Evolutionary conservation across 1,140 invertebrate genomes (phyloP), one percentile per base, ranked within the genome.

Genomic region (Limonius californicus): DNA sequence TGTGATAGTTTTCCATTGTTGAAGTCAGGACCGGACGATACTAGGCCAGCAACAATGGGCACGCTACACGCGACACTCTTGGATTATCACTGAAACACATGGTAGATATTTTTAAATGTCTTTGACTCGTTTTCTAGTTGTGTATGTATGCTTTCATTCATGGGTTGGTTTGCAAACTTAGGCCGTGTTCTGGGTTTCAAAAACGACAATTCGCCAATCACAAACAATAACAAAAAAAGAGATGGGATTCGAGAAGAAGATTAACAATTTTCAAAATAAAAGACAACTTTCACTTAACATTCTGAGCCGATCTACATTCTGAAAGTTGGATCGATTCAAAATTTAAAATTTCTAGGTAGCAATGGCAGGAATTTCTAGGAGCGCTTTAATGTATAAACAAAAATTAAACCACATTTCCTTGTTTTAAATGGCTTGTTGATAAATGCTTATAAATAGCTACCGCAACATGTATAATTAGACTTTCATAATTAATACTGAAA

Each of bases 71-170:
- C 47, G 53, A 65, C 59, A 58, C 56, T 57, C 54, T 65, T 65
- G 69, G 67, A 72, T 70, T 66, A 69, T 64, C 60, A 66, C 57
- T 69, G 45, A 65, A 66, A 68, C 70, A 70, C 69, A 72, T 72
- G 70, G 70, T 72, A 66, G 63, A 67, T 57, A 57, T 39, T 39
- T 39, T 39, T 39, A 39, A 39, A 39, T 39, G 35, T 2, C 35
- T 39, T 39, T 27, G 23, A 27, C 9, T 27, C 9, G n/a, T 39
- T 39, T 39, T 39, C n/a, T 14, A 11, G 2, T 39, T 14, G n/a
- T 39, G 2, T 14, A 6, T 11, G n/a, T 39, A 39, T 9, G 9
- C 23, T 27, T 27, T 27, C 23, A 27, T 27, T 27, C 3, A 27
- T 9, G 23, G 3, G 3, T 27, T 27, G 23, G 3, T 27, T 27